Base-by-base conservation (phyloP, 2,113 vertebrate species). In the Microtus richardsoni region DNA sequence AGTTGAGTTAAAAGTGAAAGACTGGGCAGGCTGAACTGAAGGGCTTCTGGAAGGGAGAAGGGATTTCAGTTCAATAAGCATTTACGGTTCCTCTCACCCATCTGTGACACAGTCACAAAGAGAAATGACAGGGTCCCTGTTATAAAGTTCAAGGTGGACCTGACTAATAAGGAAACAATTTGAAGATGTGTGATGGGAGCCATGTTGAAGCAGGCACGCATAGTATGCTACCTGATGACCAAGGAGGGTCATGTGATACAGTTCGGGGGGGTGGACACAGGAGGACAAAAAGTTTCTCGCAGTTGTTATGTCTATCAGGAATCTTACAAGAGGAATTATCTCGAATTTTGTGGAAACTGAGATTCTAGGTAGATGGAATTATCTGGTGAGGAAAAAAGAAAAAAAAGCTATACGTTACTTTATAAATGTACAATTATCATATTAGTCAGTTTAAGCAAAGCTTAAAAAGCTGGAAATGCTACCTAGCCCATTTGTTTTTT, bases 221-320 rank as follows among this genome's bases (percentile, higher is more conserved):
- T 3, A 5, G 5, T 22, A 2, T 33, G 28, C 54, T 77, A 54
- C 36, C 14, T 24, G 33, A 36, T 12, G 22, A 52, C 64, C 52
- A 36, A 47, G 24, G 44, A 77, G 2, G 7, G 52, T 8, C 54
- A 36, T 0, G 0, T 39, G 71, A 54, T 62, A 22, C 6, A n/a
- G 26, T 0, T 22, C 49, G 4, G 2, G 26, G 54, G 4, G 54
- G 16, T 5, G 2, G 52, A 64, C 19, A 36, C 0, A 14, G 24
- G 60, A 87, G 49, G 49, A 70, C 30, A 54, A 24, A 52, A 88
- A 12, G 11, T 54, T 77, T 54, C 24, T n/a, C 21, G 33, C 73
- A 71, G 33, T 26, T 70, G 13, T 58, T 19, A 64, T 33, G 24
- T 5, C 36, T 41, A 58, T 36, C 22, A 68, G 16, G 4, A 89